Evolutionary conservation across 1,140 invertebrate genomes (phyloP), one percentile per base, ranked within the genome.

Genomic region (Lordiphosa collinella): DNA sequence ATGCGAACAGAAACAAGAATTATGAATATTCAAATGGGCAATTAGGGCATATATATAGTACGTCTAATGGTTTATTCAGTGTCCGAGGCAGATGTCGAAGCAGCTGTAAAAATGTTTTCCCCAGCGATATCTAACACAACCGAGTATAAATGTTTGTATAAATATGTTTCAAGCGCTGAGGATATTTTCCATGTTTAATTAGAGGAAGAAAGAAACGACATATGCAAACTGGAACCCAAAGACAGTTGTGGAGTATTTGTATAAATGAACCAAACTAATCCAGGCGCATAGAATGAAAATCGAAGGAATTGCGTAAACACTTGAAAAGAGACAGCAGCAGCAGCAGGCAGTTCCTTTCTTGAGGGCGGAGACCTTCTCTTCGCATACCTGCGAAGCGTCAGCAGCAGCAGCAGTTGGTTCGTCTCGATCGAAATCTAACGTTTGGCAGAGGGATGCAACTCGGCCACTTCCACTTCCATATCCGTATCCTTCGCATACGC

Each of bases 241-340:
- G 31, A 4, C 11, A 13, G 41, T 29, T 34, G 13, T 35, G 12
- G 25, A 29, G 13, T 47, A 13, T 34, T 6, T 47, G 9, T 48
- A 34, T 48, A 48, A 34, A 48, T 48, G 31, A 34, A 48, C 29
- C 12, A 35, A 48, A 48, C 46, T 48, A 48, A 48, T 48, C 46
- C 46, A 32, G n/a, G 22, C 25, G 46, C 12, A 32, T 16, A 34
- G 12, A 48, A 11, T 12, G n/a, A 44, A 16, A 44, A 44, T 18
- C 11, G 41, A 44, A 47, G 31, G 46, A 48, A 48, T 48, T 48
- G 46, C 46, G 46, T 25, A 48, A 48, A 25, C 41, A 44, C 46
- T 48, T 35, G 46, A 48, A 31, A 35, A 34, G 16, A 22, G 46
- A 48, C 46, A 48, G 46, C 46, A 48, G 46, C 31, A 32, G 8